phyloP scores from a whole-genome alignment of 2,113 vertebrate genomes.

The Cinclus mexicanus region DNA sequence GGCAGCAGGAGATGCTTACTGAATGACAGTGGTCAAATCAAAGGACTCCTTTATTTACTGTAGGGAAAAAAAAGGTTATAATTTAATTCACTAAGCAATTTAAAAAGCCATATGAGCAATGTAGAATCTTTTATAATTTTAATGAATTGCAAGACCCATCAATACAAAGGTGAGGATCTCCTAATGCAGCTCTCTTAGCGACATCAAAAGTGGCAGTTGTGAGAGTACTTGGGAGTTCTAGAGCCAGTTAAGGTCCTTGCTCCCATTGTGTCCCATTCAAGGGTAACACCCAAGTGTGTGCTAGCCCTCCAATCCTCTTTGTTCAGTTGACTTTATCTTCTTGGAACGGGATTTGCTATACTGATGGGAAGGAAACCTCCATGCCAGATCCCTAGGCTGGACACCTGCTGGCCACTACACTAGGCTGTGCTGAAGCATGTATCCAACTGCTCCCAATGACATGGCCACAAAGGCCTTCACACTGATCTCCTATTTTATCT shows the following conservation, averaged over 20 bases:
- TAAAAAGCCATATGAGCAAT: not conserved
- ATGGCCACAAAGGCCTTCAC: fast-evolving
- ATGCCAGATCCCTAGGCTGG: not conserved
- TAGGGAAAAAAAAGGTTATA: not conserved
- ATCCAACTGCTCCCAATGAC: not conserved
- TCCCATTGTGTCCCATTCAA: not conserved
- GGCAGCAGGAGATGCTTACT: not conserved
- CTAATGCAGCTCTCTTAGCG: not conserved
- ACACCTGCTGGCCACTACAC: fast-evolving
- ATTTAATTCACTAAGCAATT: not conserved
- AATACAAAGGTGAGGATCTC: not conserved
- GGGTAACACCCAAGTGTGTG: not conserved
- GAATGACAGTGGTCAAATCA: not conserved
- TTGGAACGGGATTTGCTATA: not conserved
- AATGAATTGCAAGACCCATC: not conserved
- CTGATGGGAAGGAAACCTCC: not conserved
- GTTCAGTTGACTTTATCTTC: not conserved
- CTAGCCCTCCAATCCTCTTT: not conserved
- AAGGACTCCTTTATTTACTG: not conserved
- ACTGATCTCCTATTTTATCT: not conserved
- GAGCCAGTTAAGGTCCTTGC: not conserved
- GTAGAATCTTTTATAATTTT: not conserved
- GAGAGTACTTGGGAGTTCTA: not conserved
- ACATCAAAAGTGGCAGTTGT: not conserved
- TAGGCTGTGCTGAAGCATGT: not conserved